These are phyloP conservation scores for Leptopilina myrica DNA, from an alignment of 2,888 invertebrate genomes.

Conservation along the genomic window DNA sequence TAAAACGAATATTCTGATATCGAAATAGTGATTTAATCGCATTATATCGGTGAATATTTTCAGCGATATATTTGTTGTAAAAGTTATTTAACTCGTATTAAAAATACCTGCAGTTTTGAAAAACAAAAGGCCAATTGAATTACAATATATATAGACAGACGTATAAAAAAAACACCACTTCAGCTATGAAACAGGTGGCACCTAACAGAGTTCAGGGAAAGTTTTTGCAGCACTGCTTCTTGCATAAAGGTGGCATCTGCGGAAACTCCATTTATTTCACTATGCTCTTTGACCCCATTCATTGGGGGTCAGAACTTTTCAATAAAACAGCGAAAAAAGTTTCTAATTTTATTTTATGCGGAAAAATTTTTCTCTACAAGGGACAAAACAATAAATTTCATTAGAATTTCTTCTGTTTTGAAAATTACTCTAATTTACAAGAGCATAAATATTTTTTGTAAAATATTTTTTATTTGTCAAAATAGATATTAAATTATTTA, in stretches of 20 bases:
- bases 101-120: not conserved
- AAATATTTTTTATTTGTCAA: too few relatives aligned
- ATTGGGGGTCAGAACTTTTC: not conserved
- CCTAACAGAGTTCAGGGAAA: constrained; percentile 23
- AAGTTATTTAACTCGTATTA: too few relatives aligned
- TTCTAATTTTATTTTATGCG: not conserved
- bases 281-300: constrained; percentile 12
- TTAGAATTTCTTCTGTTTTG: not conserved
- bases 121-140: not conserved
- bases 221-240: constrained; percentile 26
- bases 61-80: too few relatives aligned
- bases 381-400: not conserved
- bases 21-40: too few relatives aligned
- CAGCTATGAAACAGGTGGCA: constrained; percentile 16
- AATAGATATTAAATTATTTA: too few relatives aligned
- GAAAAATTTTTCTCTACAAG: not conserved
- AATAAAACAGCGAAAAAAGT: not conserved
- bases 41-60: too few relatives aligned
- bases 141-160: too few relatives aligned
- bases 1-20: too few relatives aligned
- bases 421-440: not conserved
- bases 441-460: too few relatives aligned
- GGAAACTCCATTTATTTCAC: constrained; percentile 25
- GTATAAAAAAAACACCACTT: not conserved
- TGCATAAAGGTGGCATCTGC: constrained; percentile 31